phyloP scores from a whole-genome alignment of 2,113 vertebrate species.

The Clarias macrocephalus region DNA sequence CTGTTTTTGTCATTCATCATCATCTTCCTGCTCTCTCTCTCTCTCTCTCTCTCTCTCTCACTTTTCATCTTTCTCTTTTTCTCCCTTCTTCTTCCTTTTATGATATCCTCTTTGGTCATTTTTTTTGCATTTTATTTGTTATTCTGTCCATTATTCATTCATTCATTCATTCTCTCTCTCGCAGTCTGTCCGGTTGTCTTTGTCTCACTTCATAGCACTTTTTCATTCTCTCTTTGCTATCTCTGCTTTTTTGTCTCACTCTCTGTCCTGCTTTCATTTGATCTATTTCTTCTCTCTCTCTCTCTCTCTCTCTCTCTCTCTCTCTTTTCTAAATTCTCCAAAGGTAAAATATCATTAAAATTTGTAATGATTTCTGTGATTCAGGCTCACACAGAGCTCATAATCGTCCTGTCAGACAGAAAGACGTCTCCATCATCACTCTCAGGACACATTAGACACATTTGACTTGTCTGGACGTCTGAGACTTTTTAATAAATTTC shows the following conservation, averaged over 20 bases:
- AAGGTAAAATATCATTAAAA: background rate
- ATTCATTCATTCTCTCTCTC: background rate
- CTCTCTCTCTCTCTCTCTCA: background rate
- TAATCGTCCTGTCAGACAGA: background rate
- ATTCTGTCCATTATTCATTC: background rate
- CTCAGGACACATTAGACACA: background rate
- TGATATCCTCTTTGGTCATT: too few species aligned
- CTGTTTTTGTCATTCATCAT: background rate
- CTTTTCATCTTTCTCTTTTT: background rate
- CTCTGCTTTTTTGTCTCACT: background rate
- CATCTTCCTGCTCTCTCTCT: background rate
- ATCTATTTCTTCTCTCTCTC: background rate
- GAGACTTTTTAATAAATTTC: background rate
- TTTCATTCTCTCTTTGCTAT: background rate
- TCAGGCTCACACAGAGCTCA: background rate
- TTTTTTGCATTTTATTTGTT: background rate
- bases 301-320: background rate
- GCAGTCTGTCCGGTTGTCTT: background rate
- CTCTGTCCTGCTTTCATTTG: too few species aligned
- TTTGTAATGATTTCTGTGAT: background rate
- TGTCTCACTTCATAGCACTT: background rate
- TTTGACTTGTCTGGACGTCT: background rate
- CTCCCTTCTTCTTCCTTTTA: background rate
- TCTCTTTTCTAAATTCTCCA: background rate
- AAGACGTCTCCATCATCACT: background rate